A percentile compares a stretch with the other conserved stretches of the same genome.
These are phyloP conservation scores for Mylabris phalerata DNA, from an alignment of 1,140 invertebrate species.

Conservation along the genomic window DNA sequence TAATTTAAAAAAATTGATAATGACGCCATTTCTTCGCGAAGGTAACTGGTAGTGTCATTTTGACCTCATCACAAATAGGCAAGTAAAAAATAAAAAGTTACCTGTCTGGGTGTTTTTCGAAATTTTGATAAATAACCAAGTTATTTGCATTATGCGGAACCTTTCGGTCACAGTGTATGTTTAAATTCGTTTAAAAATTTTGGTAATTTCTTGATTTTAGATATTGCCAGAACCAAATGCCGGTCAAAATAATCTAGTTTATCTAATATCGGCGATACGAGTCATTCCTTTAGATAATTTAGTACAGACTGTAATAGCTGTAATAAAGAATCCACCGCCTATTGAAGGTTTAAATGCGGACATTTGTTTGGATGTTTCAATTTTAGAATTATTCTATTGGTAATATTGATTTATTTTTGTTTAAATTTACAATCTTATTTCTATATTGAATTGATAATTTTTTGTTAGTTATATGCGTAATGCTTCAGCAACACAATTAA, in stretches of 20 bases:
- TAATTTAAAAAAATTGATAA: too few relatives aligned
- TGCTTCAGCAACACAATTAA: slow-evolving; percentile 58
- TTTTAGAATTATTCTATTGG: slow-evolving; percentile 56
- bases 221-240: slow-evolving; percentile 59
- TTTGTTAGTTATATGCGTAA: slow-evolving; percentile 67
- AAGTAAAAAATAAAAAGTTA: too few relatives aligned
- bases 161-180: too few relatives aligned
- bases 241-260: slow-evolving; percentile 71
- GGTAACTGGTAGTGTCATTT: too few relatives aligned
- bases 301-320: slow-evolving; percentile 77
- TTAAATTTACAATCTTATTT: neutral
- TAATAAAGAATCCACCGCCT: slow-evolving; percentile 70
- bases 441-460: neutral
- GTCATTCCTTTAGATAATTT: slow-evolving; percentile 81
- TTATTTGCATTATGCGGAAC: too few relatives aligned
- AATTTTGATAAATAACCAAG: too few relatives aligned
- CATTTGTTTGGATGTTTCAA: slow-evolving; percentile 55
- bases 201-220: slow-evolving; percentile 36
- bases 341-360: slow-evolving; percentile 57
- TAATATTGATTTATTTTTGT: slow-evolving; percentile 20
- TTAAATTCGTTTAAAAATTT: neutral
- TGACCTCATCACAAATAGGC: too few relatives aligned
- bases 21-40: too few relatives aligned
- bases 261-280: slow-evolving; percentile 72
- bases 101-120: too few relatives aligned